Conservation (phyloP, 1,140 invertebrate species). For the Gryon sp. region DNA sequence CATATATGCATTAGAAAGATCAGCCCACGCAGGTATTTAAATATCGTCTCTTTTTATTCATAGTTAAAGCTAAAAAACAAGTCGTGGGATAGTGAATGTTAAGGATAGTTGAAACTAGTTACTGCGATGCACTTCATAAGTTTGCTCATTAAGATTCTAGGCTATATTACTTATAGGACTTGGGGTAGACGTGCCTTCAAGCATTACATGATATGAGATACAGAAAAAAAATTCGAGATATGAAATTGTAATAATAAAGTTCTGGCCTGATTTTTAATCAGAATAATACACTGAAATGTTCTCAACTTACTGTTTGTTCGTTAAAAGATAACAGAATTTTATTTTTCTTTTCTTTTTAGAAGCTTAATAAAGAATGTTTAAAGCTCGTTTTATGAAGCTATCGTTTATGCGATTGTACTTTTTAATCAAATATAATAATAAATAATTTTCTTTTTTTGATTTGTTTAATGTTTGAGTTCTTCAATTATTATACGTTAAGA, state of each 20-base stretch:
- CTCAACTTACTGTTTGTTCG: no score
- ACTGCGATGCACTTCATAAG: constrained; percentile 13
- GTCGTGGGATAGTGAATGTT: constrained; percentile 12
- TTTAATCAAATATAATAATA: no score
- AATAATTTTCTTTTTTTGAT: no score
- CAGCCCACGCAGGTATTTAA: constrained; percentile 11
- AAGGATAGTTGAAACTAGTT: constrained; percentile 21
- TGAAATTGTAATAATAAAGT: not conserved
- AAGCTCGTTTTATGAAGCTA: no score
- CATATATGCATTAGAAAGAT: constrained; percentile 2
- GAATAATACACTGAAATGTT: no score
- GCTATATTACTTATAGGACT: constrained; percentile 6
- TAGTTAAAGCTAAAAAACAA: no score
- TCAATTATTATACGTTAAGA: no score
- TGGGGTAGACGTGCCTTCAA: not conserved
- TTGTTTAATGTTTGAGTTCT: no score
- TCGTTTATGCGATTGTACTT: no score
- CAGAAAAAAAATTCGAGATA: constrained; percentile 1
- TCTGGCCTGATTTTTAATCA: constrained; percentile 5
- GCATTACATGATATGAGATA: not conserved
- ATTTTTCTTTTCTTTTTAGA: no score
- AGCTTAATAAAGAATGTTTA: no score
- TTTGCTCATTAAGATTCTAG: constrained; percentile 30
- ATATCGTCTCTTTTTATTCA: constrained; percentile 13
- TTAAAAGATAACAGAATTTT: no score